Evolutionary conservation across 2,113 vertebrate genomes (phyloP).

Genomic region (Mandrillus leucophaeus): DNA sequence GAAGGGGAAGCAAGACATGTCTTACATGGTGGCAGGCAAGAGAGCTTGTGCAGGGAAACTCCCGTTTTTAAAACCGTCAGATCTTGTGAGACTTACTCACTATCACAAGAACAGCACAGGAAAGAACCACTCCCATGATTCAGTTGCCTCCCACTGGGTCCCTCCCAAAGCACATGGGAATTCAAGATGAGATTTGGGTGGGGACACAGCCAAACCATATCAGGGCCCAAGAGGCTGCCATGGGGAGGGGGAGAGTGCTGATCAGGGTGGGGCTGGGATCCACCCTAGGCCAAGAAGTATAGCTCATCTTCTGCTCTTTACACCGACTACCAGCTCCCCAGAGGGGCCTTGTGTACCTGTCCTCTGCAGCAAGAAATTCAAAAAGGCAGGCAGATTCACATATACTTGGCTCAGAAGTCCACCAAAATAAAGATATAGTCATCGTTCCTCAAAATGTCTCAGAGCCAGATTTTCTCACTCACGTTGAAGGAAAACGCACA

Average conservation of each 20-base stretch:
- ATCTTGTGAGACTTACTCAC: too few species aligned
- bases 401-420: not conserved
- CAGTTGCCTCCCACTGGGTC: too few species aligned
- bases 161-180: too few species aligned
- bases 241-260: too few species aligned
- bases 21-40: too few species aligned
- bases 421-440: not conserved
- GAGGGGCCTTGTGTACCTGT: rapidly evolving
- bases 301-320: not conserved
- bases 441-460: not conserved
- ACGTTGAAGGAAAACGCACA: not conserved
- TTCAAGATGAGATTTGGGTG: too few species aligned
- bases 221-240: not conserved
- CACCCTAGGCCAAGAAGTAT: not conserved
- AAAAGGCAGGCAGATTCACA: not conserved
- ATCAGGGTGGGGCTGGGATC: not conserved
- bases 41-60: too few species aligned
- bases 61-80: too few species aligned
- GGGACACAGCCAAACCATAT: too few species aligned
- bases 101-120: too few species aligned
- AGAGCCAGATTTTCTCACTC: not conserved
- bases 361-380: not conserved
- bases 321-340: not conserved
- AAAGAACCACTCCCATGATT: too few species aligned
- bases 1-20: too few species aligned